Evolutionary conservation across 2,888 invertebrate species (phyloP), one percentile per base, ranked within the genome.

Genomic region (Cosmia pyralina): DNA sequence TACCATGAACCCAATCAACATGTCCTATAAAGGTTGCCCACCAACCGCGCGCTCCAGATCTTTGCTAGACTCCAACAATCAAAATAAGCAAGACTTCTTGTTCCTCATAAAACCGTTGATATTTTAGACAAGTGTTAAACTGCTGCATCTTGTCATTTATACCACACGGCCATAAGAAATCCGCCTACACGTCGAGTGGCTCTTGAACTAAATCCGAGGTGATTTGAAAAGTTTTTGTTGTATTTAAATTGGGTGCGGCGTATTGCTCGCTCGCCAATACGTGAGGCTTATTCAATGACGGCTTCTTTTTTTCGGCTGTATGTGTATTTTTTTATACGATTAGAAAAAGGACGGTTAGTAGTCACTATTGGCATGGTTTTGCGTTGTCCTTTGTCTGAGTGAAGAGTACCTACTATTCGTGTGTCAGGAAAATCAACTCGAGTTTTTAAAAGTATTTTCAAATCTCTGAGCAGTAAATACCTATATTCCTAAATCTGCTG

Each of bases 151-250:
- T 73, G 34, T 85, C 6, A 48, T 83, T 90, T 89, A 81, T 1
- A 55, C 90, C 89, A 84, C 41, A 78, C 69, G n/a, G 73, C 69
- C 79, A 81, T 86, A 92, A 94, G 92, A 92, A 92, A 93, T 94
- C 94, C 94, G 91, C 95, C 95, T 93, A 95, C 95, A 93, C 93
- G n/a, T n/a, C n/a, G 93, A 93, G 93, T 92, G 91, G 90, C 90
- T 92, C 93, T 93, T 90, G 91, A 91, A 92, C 92, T 91, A 92
- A 94, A 94, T 94, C 92, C 92, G 92, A 90, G 90, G 93, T 92
- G 93, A 95, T 94, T 94, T 92, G 92, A 93, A 89, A 91, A 92
- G 91, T 95, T 96, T 92, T 95, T 96, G 95, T 95, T 91, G 92
- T 90, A 92, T 93, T 94, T 92, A 94, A 94, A 94, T 95, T 93